Percentiles rank a stretch among this genome's conserved stretches.
Evolutionary conservation across 2,888 invertebrate species (phyloP).

Genomic region (Lissocephala sabroskyi): DNA sequence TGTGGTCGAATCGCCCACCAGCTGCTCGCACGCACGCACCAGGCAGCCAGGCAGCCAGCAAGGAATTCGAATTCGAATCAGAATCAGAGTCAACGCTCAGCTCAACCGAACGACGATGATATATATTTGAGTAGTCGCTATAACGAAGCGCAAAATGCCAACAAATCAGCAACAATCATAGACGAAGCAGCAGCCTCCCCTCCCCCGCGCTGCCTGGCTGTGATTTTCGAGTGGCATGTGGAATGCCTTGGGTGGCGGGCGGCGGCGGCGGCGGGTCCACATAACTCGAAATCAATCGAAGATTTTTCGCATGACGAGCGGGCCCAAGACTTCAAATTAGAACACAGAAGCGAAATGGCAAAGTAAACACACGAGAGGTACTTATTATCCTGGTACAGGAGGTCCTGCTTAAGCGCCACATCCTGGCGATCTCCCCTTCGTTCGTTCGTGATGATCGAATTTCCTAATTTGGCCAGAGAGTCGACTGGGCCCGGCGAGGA

Average conservation of each 20-base stretch:
- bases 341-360: background rate
- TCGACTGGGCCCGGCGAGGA: no score
- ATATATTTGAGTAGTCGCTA: conserved; percentile 11
- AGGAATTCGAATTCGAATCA: background rate
- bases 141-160: conserved; percentile 16
- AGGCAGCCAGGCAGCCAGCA: no score
- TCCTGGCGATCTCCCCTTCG: no score
- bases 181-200: conserved; percentile 2
- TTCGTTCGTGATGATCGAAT: no score
- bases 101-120: background rate
- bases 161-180: conserved; percentile 16
- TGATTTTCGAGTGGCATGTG: background rate
- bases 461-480: no score
- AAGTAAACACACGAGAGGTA: background rate
- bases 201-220: no score
- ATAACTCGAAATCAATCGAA: conserved; percentile 5
- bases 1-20: no score
- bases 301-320: conserved; percentile 3
- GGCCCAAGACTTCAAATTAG: background rate
- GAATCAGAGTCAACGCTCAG: background rate
- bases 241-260: background rate
- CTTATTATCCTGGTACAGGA: no score
- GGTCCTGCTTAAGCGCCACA: no score
- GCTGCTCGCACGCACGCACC: no score
- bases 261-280: background rate